Base-by-base conservation (phyloP, 2,888 invertebrate genomes). In the Lycia hirtaria region DNA sequence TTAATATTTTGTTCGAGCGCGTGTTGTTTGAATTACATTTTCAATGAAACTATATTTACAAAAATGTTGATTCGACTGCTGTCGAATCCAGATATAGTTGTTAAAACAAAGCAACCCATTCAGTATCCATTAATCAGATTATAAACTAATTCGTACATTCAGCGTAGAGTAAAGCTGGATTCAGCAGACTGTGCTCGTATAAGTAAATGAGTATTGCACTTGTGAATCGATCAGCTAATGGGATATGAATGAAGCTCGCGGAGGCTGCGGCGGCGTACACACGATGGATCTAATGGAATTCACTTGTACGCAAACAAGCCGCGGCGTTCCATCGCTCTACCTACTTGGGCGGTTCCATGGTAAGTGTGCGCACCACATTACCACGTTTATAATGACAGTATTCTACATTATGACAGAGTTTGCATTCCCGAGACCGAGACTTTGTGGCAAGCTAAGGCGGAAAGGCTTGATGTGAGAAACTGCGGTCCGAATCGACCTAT, bases 221-320 rank as follows among this genome's bases (percentile, higher is more conserved):
- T 83, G 85, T 83, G 83, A 84, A 89, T 87, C 87, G 88, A 89
- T 89, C 88, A 87, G 85, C 85, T 89, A 90, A 90, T 89, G 88
- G 89, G 85, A 89, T 90, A 88, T 87, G 88, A 89, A 89, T 88
- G 87, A 88, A 86, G 88, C 83, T 80, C 75, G 82, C 78, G 69
- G 83, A 79, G 83, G 81, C 81, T 85, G 86, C 72, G 88, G 85
- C 80, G 78, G 80, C 76, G 80, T 82, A 84, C 83, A 87, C 83
- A 83, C 80, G 83, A 78, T 78, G 85, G 83, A 82, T 89, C 89
- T 91, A 92, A 92, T 92, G 91, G 91, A 90, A 90, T 92, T 91
- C 87, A 81, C 91, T 87, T 92, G 91, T 92, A 88, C 82, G 91
- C 88, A 92, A 92, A 92, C 90, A 91, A 83, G 85, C 87, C 85